Conservation (phyloP, 2,113 vertebrate genomes). For the Petroica traversi region DNA sequence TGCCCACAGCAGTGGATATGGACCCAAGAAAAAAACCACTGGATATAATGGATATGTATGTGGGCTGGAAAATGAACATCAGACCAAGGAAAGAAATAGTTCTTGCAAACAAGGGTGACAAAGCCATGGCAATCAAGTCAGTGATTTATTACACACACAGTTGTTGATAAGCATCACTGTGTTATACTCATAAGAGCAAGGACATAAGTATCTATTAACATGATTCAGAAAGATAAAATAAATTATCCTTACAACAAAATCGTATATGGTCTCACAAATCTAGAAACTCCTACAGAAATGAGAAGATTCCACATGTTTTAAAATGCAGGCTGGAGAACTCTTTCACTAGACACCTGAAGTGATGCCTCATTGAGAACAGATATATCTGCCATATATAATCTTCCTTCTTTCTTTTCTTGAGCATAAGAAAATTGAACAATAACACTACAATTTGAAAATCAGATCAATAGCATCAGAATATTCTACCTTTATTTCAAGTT, state of each 20-base stretch:
- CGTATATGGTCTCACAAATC: background rate
- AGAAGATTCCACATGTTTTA: background rate
- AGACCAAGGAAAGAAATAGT: background rate
- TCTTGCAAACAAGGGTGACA: background rate
- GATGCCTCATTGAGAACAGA: background rate
- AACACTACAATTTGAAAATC: background rate
- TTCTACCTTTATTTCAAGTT: background rate
- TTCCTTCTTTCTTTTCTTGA: background rate
- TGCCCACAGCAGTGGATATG: background rate
- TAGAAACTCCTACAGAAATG: background rate
- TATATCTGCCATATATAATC: background rate
- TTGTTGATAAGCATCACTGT: background rate
- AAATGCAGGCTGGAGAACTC: background rate
- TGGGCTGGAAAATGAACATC: background rate
- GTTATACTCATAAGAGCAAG: background rate
- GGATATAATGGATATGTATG: too few relatives aligned
- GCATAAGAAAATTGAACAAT: background rate
- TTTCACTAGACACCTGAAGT: background rate
- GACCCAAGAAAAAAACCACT: background rate
- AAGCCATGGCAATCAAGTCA: background rate
- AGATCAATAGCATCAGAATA: background rate
- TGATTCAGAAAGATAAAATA: background rate
- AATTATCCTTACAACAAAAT: background rate
- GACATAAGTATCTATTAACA: background rate
- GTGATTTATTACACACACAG: background rate